phyloP scores from a whole-genome alignment of 1,140 invertebrate genomes.

The Drosophila arizonae region DNA sequence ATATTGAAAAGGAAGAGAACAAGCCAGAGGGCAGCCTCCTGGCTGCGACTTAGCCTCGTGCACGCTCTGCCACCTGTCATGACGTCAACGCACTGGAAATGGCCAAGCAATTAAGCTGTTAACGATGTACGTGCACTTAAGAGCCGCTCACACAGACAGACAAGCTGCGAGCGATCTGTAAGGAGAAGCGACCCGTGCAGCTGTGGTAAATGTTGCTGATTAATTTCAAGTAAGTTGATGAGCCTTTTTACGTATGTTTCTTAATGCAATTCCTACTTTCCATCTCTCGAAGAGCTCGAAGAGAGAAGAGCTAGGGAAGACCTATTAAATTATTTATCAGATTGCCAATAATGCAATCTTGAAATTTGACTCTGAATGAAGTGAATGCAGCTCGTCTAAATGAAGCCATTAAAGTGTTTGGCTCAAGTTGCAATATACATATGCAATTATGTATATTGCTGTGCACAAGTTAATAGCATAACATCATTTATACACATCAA shows the following conservation, averaged over 20 bases:
- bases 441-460: neutral
- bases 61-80: slow-evolving; percentile 37
- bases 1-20: slow-evolving; percentile 20
- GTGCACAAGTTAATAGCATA: neutral
- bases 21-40: slow-evolving; percentile 34
- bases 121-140: slow-evolving; percentile 73
- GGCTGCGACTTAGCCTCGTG: slow-evolving; percentile 26
- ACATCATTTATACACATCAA: neutral
- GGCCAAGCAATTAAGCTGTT: slow-evolving; percentile 77
- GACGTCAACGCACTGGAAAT: slow-evolving; percentile 67
- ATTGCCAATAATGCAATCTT: neutral
- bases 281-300: neutral
- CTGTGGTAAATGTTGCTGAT: slow-evolving; percentile 64
- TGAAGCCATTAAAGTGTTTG: neutral
- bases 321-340: too few species aligned
- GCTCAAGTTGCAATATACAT: neutral
- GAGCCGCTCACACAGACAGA: slow-evolving; percentile 35
- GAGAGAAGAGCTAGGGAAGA: neutral
- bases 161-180: slow-evolving; percentile 37
- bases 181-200: slow-evolving; percentile 52
- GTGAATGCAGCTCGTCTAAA: neutral
- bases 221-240: slow-evolving; percentile 77
- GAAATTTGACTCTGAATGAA: neutral
- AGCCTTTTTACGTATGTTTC: slow-evolving; percentile 42
- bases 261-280: neutral